These are phyloP conservation scores for Brachypterus glaber DNA, from an alignment of 2,888 invertebrate genomes.

Conservation along the genomic window DNA sequence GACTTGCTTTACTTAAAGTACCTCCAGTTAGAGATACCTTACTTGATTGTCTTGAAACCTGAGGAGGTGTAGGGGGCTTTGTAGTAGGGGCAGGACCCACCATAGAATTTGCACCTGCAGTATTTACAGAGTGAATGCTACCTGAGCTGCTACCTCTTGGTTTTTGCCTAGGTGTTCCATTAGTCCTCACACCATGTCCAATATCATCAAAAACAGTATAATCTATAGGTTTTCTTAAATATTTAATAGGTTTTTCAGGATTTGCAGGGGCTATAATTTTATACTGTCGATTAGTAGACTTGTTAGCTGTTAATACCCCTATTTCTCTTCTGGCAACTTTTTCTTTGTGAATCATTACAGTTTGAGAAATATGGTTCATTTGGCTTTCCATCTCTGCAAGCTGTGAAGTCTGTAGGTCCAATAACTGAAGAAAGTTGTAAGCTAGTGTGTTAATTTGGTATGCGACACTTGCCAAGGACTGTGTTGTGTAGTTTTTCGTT, in stretches of 20 bases:
- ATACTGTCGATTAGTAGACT: constrained; percentile 85
- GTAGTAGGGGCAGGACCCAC: constrained; percentile 86
- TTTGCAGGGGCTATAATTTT: constrained; percentile 95
- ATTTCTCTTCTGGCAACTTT: constrained; percentile 97
- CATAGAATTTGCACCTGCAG: constrained; percentile 42
- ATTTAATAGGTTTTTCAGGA: constrained; percentile 95
- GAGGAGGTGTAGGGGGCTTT: constrained; percentile 92
- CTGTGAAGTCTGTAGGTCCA: constrained; percentile 90
- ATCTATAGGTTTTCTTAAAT: constrained; percentile 92
- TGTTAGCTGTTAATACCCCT: constrained; percentile 92
- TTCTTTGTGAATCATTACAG: constrained; percentile 96
- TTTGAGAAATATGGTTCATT: constrained; percentile 96
- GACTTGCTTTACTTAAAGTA: constrained; percentile 59
- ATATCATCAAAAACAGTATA: constrained; percentile 90
- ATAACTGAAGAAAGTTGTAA: constrained; percentile 87
- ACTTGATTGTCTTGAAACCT: constrained; percentile 52
- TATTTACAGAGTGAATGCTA: constrained; percentile 43
- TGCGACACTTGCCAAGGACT: constrained; percentile 96
- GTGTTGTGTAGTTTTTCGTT: constrained; percentile 97
- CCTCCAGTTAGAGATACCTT: constrained; percentile 39
- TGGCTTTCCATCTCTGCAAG: constrained; percentile 96
- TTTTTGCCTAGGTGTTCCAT: constrained; percentile 61
- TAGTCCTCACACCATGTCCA: constrained; percentile 78
- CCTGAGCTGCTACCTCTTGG: constrained; percentile 65
- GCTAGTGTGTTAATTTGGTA: constrained; percentile 98